Evolutionary conservation across 2,888 invertebrate genomes (phyloP).

Genomic region (Agrilus biguttatus): DNA sequence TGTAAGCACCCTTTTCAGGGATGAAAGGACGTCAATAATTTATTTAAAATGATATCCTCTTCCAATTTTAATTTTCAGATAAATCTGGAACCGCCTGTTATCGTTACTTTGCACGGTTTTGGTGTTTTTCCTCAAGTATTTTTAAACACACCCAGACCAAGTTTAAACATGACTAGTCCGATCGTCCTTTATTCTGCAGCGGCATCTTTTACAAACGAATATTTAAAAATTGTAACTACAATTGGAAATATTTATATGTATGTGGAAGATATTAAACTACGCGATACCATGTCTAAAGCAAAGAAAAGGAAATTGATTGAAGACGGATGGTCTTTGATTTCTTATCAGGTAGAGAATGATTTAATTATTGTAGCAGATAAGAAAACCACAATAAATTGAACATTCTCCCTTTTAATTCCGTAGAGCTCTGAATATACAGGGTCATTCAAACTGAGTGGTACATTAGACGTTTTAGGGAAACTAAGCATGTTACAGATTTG

Average conservation of each 20-base stretch:
- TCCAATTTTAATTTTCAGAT: conserved; percentile 31
- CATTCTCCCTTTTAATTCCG: too few relatives aligned
- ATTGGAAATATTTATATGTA: conserved; percentile 7
- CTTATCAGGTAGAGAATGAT: conserved; percentile 12
- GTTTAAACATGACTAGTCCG: conserved; percentile 13
- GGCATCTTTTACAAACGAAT: conserved; percentile 28
- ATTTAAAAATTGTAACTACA: conserved; percentile 26
- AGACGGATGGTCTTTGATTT: conserved; percentile 24
- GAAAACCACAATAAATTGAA: too few relatives aligned
- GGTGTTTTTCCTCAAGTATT: conserved; percentile 45
- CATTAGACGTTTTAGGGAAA: too few relatives aligned
- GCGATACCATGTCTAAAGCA: conserved; percentile 2
- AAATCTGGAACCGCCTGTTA: conserved; percentile 37
- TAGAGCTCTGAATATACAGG: too few relatives aligned
- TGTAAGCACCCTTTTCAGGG: conserved; percentile 12
- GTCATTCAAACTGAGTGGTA: too few relatives aligned
- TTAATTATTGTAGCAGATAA: too few relatives aligned
- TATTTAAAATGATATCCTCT: background rate
- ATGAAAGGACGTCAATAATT: too few relatives aligned
- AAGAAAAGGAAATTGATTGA: conserved; percentile 10
- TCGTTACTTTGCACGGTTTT: conserved; percentile 40
- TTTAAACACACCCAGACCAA: conserved; percentile 33
- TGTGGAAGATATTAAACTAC: conserved; percentile 8
- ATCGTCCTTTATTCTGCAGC: conserved; percentile 37
- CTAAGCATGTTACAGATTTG: too few relatives aligned